These are phyloP conservation scores for Ageneiosus marmoratus DNA, from an alignment of 2,113 vertebrate species.

Conservation along the genomic window DNA sequence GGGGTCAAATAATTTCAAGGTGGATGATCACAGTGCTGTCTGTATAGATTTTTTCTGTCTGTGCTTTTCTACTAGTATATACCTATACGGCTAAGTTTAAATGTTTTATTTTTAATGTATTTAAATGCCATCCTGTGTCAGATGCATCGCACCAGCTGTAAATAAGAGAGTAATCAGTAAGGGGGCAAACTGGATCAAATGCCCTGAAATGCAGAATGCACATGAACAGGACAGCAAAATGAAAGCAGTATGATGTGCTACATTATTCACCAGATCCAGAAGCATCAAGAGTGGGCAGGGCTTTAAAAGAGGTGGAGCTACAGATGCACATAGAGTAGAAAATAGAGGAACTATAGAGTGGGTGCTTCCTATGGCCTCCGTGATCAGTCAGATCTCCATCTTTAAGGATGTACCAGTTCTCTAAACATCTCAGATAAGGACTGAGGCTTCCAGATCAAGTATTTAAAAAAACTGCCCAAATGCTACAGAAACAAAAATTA, in stretches of 20 bases:
- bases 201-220: constrained; percentile 14
- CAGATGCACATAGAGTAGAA: constrained; percentile 53
- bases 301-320: constrained; percentile 20
- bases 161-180: constrained; percentile 27
- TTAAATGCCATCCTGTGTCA: constrained; percentile 5
- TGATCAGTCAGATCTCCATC: not conserved
- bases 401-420: not conserved
- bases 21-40: constrained; percentile 76
- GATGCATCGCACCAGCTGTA: constrained; percentile 25
- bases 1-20: constrained; percentile 70
- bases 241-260: constrained; percentile 36
- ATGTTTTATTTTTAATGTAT: not conserved
- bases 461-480: not conserved
- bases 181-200: constrained; percentile 16
- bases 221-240: constrained; percentile 29
- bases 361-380: constrained; percentile 21
- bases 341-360: constrained; percentile 6
- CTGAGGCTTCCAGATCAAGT: not conserved
- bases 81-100: constrained; percentile 39
- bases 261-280: constrained; percentile 13
- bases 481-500: not conserved
- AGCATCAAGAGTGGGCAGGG: constrained; percentile 1
- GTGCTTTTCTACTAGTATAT: constrained; percentile 43
- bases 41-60: constrained; percentile 61
- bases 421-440: not conserved